Percentiles rank a stretch among this genome's conserved stretches.
Conservation (phyloP, 2,113 vertebrate species). For the Varanus komodoensis region DNA sequence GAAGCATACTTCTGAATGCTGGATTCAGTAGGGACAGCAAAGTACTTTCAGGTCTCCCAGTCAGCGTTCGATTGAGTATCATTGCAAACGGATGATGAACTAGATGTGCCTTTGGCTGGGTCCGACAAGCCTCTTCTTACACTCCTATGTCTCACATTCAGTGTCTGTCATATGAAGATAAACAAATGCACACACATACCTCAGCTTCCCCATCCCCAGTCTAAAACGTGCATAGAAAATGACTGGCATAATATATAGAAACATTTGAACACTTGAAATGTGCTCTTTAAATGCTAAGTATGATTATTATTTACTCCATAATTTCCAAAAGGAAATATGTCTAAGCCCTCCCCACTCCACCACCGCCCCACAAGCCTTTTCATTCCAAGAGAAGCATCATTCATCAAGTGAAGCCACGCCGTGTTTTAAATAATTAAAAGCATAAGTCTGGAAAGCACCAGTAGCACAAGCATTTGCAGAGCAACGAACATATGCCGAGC, state of each 20-base stretch:
- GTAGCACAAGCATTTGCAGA: constrained; percentile 27
- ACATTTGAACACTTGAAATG: constrained; percentile 21
- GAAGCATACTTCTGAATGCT: neutral
- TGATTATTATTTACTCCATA: constrained; percentile 13
- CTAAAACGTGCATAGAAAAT: neutral
- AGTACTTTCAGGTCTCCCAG: too few relatives aligned
- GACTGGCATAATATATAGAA: constrained; percentile 9
- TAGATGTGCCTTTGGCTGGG: neutral
- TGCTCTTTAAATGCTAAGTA: constrained; percentile 21
- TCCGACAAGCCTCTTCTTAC: neutral
- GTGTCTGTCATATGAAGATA: neutral
- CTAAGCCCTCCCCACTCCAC: neutral
- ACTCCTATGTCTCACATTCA: neutral
- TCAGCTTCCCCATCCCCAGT: neutral
- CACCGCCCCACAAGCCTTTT: neutral
- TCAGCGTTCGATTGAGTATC: neutral
- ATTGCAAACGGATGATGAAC: neutral
- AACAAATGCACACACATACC: neutral
- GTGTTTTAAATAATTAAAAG: constrained; percentile 35
- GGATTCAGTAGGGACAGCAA: neutral
- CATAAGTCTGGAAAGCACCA: constrained; percentile 21
- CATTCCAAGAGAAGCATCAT: constrained; percentile 18
- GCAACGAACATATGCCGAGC: constrained; percentile 29
- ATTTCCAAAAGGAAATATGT: constrained; percentile 2
- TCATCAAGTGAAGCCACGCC: constrained; percentile 1